Percentiles rank a stretch among this genome's conserved stretches.
phyloP scores from a whole-genome alignment of 1,140 invertebrate species.

The Drosophila burlai region DNA sequence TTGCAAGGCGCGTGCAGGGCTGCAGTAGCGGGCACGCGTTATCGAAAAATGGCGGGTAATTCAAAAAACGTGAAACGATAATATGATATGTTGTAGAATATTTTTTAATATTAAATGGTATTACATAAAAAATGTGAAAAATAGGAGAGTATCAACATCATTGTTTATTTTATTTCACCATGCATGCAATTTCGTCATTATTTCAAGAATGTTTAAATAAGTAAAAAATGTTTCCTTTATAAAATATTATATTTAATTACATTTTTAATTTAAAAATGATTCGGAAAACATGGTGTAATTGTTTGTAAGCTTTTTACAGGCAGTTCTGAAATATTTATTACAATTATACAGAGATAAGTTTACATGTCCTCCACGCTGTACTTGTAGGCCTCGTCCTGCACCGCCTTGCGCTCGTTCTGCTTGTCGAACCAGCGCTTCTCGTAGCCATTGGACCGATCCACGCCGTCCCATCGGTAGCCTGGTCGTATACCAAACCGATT shows the following conservation, averaged over 20 bases:
- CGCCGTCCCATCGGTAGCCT: conserved; percentile 99
- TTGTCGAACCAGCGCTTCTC: conserved; percentile 95
- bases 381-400: conserved; percentile 95
- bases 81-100: no score
- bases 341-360: conserved; percentile 54
- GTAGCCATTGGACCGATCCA: conserved; percentile 98
- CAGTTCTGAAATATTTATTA: conserved; percentile 35
- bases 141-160: background rate
- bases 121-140: background rate
- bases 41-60: background rate
- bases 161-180: background rate
- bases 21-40: conserved; percentile 7
- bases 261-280: background rate
- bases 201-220: background rate
- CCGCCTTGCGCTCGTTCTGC: conserved; percentile 91
- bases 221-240: background rate
- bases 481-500: conserved; percentile 97
- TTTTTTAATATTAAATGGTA: background rate
- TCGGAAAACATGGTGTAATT: background rate
- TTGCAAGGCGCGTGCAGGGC: conserved; percentile 56
- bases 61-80: conserved; percentile 28
- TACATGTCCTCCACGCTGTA: conserved; percentile 98
- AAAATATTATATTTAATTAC: background rate
- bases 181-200: background rate
- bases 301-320: background rate